Percentiles rank a stretch among this genome's conserved stretches.
These are phyloP conservation scores for Eupithecia exiguata DNA, from an alignment of 2,888 invertebrate species.

Conservation along the genomic window DNA sequence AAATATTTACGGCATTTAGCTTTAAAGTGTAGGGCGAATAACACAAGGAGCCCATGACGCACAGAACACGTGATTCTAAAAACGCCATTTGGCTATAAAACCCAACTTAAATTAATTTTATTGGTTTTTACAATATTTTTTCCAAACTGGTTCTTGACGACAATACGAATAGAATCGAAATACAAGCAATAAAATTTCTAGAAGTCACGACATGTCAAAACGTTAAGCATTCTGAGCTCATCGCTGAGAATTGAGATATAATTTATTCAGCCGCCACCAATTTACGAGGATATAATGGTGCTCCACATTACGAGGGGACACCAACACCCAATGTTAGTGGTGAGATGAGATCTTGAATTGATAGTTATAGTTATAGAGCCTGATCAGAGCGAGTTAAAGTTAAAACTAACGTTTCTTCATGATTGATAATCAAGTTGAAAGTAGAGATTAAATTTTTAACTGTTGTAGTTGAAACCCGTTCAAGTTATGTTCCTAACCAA, in stretches of 20 bases:
- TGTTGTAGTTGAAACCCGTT: no score
- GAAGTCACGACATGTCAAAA: slow-evolving; percentile 33
- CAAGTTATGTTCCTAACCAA: no score
- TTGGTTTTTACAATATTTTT: slow-evolving; percentile 13
- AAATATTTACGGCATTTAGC: background rate
- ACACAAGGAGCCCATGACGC: background rate
- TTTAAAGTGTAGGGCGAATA: background rate
- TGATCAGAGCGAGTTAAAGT: background rate
- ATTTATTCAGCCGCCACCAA: slow-evolving; percentile 18
- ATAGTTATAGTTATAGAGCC: background rate
- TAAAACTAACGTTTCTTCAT: background rate
- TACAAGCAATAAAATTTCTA: slow-evolving; percentile 23
- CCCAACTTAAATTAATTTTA: background rate
- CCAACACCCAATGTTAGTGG: slow-evolving; percentile 1
- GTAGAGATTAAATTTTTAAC: no score
- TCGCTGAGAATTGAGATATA: slow-evolving; percentile 36
- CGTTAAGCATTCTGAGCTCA: slow-evolving; percentile 38
- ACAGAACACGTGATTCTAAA: slow-evolving; percentile 5
- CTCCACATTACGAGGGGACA: slow-evolving; percentile 10
- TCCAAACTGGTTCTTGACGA: slow-evolving; percentile 35
- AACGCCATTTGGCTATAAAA: slow-evolving; percentile 6
- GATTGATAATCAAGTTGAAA: no score
- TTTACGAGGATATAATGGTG: slow-evolving; percentile 13
- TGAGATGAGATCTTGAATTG: slow-evolving; percentile 10
- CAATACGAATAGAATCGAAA: slow-evolving; percentile 18